These are phyloP conservation scores for Teleopsis dalmanni DNA, from an alignment of 1,140 invertebrate species.

Conservation along the genomic window DNA sequence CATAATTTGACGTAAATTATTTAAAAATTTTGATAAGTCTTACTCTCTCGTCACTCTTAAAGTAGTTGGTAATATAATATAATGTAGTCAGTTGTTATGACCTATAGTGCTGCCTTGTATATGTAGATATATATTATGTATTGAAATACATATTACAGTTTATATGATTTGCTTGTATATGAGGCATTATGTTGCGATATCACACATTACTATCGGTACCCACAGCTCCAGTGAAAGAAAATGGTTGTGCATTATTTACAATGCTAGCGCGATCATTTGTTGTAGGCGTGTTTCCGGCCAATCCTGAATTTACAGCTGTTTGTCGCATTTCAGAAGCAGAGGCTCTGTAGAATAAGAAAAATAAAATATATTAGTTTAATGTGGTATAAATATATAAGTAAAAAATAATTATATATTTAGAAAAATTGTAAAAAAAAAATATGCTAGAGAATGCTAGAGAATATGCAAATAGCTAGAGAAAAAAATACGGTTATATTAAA, in stretches of 20 bases:
- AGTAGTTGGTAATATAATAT: no score
- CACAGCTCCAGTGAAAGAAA: slow-evolving; percentile 61
- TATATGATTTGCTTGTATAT: no score
- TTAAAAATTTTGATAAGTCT: no score
- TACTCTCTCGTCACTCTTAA: no score
- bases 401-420: background rate
- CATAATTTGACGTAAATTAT: no score
- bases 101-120: no score
- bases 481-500: no score
- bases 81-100: no score
- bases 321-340: slow-evolving; percentile 67
- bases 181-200: no score
- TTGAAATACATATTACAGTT: no score
- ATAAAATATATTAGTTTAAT: slow-evolving; percentile 4
- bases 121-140: no score
- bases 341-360: slow-evolving; percentile 51
- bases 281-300: slow-evolving; percentile 21
- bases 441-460: background rate
- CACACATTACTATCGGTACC: slow-evolving; percentile 55
- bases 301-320: slow-evolving; percentile 48
- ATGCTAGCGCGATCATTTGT: slow-evolving; percentile 55
- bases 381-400: background rate
- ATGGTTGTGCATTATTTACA: slow-evolving; percentile 68
- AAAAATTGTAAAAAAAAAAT: background rate
- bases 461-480: no score